Evolutionary conservation across 2,797 vertebrate genomes (phyloP).

Genomic region (Orestias chungarensis): DNA sequence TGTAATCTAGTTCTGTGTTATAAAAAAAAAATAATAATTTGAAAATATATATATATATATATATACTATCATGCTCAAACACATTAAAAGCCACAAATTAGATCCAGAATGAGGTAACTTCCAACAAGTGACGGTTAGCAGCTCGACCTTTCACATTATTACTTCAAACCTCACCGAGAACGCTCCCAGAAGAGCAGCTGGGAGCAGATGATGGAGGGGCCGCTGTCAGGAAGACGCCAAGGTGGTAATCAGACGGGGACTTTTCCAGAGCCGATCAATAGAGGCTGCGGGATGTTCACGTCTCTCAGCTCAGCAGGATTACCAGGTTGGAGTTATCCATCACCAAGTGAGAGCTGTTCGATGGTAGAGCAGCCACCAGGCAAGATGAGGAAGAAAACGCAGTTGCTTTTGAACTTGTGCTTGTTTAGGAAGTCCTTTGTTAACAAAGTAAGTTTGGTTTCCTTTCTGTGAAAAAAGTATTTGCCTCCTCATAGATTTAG

Average conservation of each 20-base stretch:
- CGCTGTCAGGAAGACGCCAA: constrained; percentile 34
- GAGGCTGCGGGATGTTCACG: constrained; percentile 4
- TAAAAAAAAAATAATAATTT: too few relatives aligned
- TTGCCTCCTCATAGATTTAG: too few relatives aligned
- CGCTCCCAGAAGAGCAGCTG: constrained; percentile 2
- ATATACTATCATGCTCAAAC: too few relatives aligned
- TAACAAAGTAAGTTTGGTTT: not conserved
- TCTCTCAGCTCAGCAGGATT: constrained; percentile 20
- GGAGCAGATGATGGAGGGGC: constrained; percentile 3
- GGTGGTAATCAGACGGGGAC: constrained; percentile 7
- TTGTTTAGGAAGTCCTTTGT: not conserved
- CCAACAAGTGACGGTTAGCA: not conserved
- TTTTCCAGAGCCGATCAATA: constrained; percentile 4
- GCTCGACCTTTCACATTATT: constrained; percentile 1
- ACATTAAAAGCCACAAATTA: not conserved
- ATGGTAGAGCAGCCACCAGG: not conserved
- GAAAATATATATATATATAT: too few relatives aligned
- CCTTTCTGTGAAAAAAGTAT: not conserved
- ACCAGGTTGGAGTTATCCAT: constrained; percentile 22
- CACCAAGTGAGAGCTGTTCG: constrained; percentile 13
- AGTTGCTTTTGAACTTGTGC: not conserved
- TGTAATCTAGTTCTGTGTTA: too few relatives aligned
- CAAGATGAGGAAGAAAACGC: not conserved
- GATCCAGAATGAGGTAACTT: not conserved
- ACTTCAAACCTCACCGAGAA: not conserved